Evolutionary conservation across 1,140 invertebrate species (phyloP), one percentile per base, ranked within the genome.

Genomic region (Heliconius hewitsoni): DNA sequence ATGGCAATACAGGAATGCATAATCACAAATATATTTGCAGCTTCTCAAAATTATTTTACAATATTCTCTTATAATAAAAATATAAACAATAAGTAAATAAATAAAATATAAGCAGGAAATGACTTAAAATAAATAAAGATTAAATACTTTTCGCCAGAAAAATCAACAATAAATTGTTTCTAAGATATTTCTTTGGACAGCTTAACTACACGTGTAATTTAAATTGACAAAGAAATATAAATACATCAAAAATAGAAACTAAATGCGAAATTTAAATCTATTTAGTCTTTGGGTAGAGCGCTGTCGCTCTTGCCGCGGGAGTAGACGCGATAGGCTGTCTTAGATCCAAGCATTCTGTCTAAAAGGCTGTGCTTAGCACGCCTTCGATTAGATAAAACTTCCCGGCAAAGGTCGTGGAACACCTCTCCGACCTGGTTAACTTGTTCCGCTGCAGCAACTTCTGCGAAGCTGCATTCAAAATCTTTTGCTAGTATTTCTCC

Each of bases 381-480:
- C 83, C 97, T 95, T 80, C 97, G 95, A 3, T 96, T 96, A 27
- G 96, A 95, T 73, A 98, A 93, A 11, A 98, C 97, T 85, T 98
- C 97, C 34, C 97, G 95, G 87, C 97, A 98, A 6, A 98, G 95
- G 84, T 98, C 97, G 85, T 97, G 96, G 93, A 98, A 98, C 8
- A 97, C 97, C 74, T 98, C 97, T 2, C 97, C 97, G 4, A 98
- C 97, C 84, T 96, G 96, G 77, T 94, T 95, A 34, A 98, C 97
- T 93, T 98, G 97, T 91, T 98, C 98, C 0, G 98, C 97, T 1
- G 98, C 98, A 1, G 97, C 97, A n/a, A 98, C 96, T 95, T 98
- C 98, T n/a, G 96, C 96, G 91, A 98, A 98, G 87, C 96, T 97
- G 90, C 97, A 98, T 86, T 98, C 98, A 82, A 97, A 97, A 88